Percentiles rank a stretch among this genome's conserved stretches.
These are phyloP conservation scores for Ectobius pallidus DNA, from an alignment of 2,888 invertebrate species.

Conservation along the genomic window DNA sequence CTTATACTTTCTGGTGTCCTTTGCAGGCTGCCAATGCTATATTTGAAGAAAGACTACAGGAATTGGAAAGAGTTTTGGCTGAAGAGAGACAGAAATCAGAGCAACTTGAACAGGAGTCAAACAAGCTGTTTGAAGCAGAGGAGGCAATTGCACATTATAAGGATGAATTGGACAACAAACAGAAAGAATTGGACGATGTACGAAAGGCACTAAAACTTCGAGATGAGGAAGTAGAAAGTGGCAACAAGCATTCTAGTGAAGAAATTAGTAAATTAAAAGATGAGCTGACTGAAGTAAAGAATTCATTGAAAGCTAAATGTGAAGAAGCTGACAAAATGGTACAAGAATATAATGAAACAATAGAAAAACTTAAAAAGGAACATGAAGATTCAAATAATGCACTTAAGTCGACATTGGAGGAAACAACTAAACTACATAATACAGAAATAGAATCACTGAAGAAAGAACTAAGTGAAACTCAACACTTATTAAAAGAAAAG, in stretches of 20 bases:
- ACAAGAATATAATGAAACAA: constrained; percentile 59
- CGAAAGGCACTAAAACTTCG: constrained; percentile 40
- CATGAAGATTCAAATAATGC: constrained; percentile 34
- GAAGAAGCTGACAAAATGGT: constrained; percentile 60
- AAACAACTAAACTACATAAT: constrained; percentile 58
- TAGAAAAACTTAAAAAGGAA: constrained; percentile 47
- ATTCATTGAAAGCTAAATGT: constrained; percentile 58
- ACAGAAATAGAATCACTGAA: constrained; percentile 44
- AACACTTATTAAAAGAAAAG: constrained; percentile 38
- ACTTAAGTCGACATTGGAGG: constrained; percentile 54
- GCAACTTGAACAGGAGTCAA: constrained; percentile 60
- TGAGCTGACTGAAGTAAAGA: constrained; percentile 31
- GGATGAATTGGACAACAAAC: constrained; percentile 58
- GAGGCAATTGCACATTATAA: constrained; percentile 59
- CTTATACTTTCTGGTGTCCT: no score
- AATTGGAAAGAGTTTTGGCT: constrained; percentile 57
- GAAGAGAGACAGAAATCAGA: constrained; percentile 57
- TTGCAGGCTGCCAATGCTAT: constrained; percentile 57
- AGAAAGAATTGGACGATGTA: constrained; percentile 61
- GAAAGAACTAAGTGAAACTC: constrained; percentile 48
- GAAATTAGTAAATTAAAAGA: constrained; percentile 33
- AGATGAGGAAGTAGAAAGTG: constrained; percentile 39
- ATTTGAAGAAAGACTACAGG: constrained; percentile 57
- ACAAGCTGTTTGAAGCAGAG: constrained; percentile 67
- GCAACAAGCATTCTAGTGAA: constrained; percentile 27